Conservation (phyloP, 1,140 invertebrate genomes). For the Charaxes varanes region DNA sequence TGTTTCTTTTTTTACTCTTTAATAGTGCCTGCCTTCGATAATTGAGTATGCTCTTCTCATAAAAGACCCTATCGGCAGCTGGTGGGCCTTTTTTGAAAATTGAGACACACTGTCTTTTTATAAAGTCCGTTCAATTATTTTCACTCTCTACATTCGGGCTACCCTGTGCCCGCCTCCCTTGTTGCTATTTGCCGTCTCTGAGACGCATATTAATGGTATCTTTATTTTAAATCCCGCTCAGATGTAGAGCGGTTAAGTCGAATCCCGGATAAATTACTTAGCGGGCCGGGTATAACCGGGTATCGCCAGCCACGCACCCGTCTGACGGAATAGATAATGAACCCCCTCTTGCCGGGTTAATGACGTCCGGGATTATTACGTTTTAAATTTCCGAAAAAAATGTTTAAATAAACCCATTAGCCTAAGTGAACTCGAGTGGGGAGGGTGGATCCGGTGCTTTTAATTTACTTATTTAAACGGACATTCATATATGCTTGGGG, state of each 20-base stretch:
- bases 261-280: conserved; percentile 56
- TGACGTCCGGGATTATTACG: conserved; percentile 16
- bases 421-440: conserved; percentile 11
- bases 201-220: conserved; percentile 53
- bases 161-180: conserved; percentile 24
- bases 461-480: conserved; percentile 6
- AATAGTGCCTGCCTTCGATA: too few species aligned
- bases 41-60: too few species aligned
- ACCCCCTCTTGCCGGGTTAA: conserved; percentile 12
- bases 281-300: conserved; percentile 27
- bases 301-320: conserved; percentile 22
- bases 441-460: conserved; percentile 8
- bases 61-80: not conserved
- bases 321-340: conserved; percentile 24
- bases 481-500: too few species aligned
- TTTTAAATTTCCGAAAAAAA: conserved; percentile 17
- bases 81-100: not conserved
- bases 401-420: conserved; percentile 20
- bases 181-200: conserved; percentile 44
- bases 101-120: conserved; percentile 1
- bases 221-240: conserved; percentile 54
- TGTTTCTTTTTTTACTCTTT: too few species aligned
- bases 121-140: too few species aligned
- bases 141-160: too few species aligned
- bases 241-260: conserved; percentile 47